Conservation (phyloP, 1,140 invertebrate genomes). For the Cardiocondyla obscurior region DNA sequence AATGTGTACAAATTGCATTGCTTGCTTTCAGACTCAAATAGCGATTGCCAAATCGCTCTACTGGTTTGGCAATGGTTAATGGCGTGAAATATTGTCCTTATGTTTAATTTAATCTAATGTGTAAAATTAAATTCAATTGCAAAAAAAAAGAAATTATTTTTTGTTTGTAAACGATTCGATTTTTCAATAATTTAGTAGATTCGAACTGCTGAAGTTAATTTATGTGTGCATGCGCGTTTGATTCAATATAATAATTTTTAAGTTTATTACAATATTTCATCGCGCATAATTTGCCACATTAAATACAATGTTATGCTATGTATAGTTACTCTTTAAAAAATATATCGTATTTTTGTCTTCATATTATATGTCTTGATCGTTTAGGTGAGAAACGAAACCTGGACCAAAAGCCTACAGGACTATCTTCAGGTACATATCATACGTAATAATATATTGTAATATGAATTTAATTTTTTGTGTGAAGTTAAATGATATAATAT, state of each 20-base stretch:
- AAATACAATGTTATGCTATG: conserved; percentile 36
- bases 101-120: conserved; percentile 11
- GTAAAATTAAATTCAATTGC: conserved; percentile 32
- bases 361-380: conserved; percentile 64
- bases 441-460: too few relatives aligned
- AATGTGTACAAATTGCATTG: conserved; percentile 27
- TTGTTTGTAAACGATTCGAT: neutral
- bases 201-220: conserved; percentile 12
- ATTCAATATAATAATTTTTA: neutral
- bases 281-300: conserved; percentile 56
- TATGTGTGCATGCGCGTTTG: neutral
- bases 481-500: neutral
- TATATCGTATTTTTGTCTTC: conserved; percentile 31
- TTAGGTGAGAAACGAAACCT: conserved; percentile 80
- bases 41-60: conserved; percentile 44
- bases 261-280: conserved; percentile 57
- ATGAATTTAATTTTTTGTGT: too few relatives aligned
- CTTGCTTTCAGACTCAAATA: conserved; percentile 59
- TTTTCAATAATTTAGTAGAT: neutral
- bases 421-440: conserved; percentile 62
- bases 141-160: conserved; percentile 29
- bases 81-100: conserved; percentile 64
- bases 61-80: conserved; percentile 61
- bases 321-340: conserved; percentile 9
- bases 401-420: conserved; percentile 73